Base-by-base conservation (phyloP, 2,888 invertebrate genomes). In the Limnephilus auricula region DNA sequence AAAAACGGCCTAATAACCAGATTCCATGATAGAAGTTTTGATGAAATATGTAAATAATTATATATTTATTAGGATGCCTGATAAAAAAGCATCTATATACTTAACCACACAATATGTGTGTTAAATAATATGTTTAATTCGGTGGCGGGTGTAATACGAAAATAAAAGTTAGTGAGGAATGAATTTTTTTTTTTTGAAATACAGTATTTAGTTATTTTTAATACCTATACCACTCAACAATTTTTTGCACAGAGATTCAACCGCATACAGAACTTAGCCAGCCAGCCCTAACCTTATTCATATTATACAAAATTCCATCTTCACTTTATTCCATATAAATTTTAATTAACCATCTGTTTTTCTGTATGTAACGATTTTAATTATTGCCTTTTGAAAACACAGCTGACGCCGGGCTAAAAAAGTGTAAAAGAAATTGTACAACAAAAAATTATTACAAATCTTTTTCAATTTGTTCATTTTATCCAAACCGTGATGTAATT, bases 1-100 rank as follows among this genome's bases (percentile, higher is more conserved):
- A 78, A 88, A 86, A 88, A n/a, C 87, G 34, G 12, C 34, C 87
- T 32, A n/a, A 88, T 34, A 88, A 15, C 79, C 78, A 79, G 79
- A 79, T 88, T 78, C 34, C 65, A 18, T 37, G 78, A 88, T 88
- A 34, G 30, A n/a, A 32, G 32, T 13, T 86, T 65, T 25, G 34
- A 79, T 32, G 78, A 78, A 25, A 65, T 3, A 45, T 45, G 9
- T 25, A n/a, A 2, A 65, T 31, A 78, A 30, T 85, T 45, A 84
- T 18, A 15, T 50, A 86, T 65, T 50, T 13, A 32, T 65, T 65
- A 65, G 86, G 86, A 86, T 86, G 32, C 31, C 5, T 30, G 13
- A 13, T 65, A 65, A 65, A 65, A 65, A 2, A n/a, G n/a, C n/a
- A n/a, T n/a, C n/a, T n/a, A n/a, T n/a, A n/a, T 65, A 65, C 18